Evolutionary conservation across 1,140 invertebrate genomes (phyloP), one percentile per base, ranked within the genome.

Genomic region (Drosophila auraria): DNA sequence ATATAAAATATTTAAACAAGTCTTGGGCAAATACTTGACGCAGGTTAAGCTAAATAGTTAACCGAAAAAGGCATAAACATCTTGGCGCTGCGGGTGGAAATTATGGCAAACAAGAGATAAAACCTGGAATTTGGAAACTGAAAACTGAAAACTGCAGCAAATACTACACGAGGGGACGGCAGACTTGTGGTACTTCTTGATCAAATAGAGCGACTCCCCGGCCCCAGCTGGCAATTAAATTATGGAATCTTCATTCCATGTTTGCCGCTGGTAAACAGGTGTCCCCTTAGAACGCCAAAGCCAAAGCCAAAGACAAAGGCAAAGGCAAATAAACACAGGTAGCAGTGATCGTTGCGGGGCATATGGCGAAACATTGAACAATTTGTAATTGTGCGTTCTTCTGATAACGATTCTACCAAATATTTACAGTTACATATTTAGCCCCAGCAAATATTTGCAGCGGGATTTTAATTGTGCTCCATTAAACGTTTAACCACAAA

Each of bases 381-480:
- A 90, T 89, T 89, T 86, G 80, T 89, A 86, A 90, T 90, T 89
- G 86, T 89, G 84, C 82, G 84, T 87, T 60, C 63, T 72, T 56
- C 17, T 30, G 45, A 61, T 62, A 69, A 62, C 64, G 59, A 73
- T 74, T 71, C 45, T 9, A 17, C 5, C 71, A 90, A 89, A 89
- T 90, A 91, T 89, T 90, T 82, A 47, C 72, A 59, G 61, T 86
- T 89, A 78, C 75, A 78, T 78, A 89, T 89, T 53, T 53, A 77
- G 87, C 74, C 70, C 51, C 42, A 66, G 71, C 50, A 80, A 89
- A 89, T 84, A 83, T 83, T 80, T 71, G 58, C 58, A 64, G 76
- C 61, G 56, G 78, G 78, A 69, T 80, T 74, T 90, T 87, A 90
- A 87, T 84, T 86, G 78, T 84, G 82, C 62, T 78, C 63, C 56